Percentiles rank a stretch among this genome's conserved stretches.
phyloP scores from a whole-genome alignment of 2,797 vertebrate species.

The Crenichthys baileyi region DNA sequence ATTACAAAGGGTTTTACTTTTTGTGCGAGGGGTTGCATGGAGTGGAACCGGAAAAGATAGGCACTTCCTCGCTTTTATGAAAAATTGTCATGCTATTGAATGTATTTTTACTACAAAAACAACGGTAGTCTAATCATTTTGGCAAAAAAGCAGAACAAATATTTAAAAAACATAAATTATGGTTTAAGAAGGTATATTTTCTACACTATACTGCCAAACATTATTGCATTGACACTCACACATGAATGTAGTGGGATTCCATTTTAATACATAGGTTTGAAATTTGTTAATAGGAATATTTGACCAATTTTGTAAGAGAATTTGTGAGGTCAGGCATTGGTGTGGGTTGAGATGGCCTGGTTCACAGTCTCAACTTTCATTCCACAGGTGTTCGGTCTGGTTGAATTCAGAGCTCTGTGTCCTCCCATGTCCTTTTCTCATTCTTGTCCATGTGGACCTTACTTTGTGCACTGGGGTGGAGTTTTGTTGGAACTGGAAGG shows the following conservation, averaged over 20 bases:
- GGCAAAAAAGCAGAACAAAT: neutral
- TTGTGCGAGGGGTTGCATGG: neutral
- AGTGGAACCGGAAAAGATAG: neutral
- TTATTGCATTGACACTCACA: neutral
- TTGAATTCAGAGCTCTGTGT: too few species aligned
- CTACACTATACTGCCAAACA: neutral
- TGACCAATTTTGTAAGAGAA: too few species aligned
- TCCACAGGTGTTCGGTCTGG: too few species aligned
- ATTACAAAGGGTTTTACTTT: neutral
- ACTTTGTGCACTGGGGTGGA: too few species aligned
- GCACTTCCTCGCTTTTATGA: neutral
- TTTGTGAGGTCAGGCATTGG: too few species aligned
- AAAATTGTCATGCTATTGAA: neutral
- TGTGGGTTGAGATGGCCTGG: too few species aligned
- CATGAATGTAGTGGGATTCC: neutral
- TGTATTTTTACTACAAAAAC: neutral
- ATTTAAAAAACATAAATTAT: neutral
- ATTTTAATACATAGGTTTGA: neutral
- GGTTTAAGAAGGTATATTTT: neutral
- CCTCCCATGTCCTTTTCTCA: too few species aligned
- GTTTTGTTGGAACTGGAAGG: too few species aligned
- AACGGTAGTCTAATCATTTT: neutral
- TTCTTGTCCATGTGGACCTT: too few species aligned
- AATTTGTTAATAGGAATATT: too few species aligned
- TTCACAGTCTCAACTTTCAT: too few species aligned